Conservation (phyloP, 1,140 invertebrate species). For the Platyura marginata region DNA sequence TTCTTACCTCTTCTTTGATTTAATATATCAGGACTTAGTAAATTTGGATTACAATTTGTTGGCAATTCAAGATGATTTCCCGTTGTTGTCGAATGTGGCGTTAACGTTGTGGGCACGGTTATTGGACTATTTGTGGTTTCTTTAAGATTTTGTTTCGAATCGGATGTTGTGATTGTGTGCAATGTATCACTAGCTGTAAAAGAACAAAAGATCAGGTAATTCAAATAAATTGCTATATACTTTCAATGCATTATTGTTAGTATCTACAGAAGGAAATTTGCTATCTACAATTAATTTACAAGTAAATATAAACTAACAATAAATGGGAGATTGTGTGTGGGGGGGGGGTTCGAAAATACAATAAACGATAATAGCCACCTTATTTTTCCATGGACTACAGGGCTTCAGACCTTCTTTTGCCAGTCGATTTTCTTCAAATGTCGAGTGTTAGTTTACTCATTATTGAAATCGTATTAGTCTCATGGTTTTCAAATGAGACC, state of each 20-base stretch:
- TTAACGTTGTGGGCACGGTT: constrained; percentile 7
- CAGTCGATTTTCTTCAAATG: too few relatives aligned
- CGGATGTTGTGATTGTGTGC: constrained; percentile 22
- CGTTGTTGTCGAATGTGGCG: neutral
- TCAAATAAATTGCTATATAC: too few relatives aligned
- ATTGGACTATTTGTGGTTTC: constrained; percentile 18
- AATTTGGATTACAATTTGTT: constrained; percentile 55
- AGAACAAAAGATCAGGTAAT: too few relatives aligned
- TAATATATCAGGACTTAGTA: constrained; percentile 58
- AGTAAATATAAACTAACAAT: neutral
- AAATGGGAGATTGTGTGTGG: neutral
- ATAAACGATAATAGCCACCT: too few relatives aligned
- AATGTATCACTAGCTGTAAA: neutral
- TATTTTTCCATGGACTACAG: too few relatives aligned
- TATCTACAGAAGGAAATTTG: too few relatives aligned
- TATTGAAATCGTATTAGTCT: too few relatives aligned
- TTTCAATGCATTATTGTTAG: too few relatives aligned
- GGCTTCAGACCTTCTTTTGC: too few relatives aligned
- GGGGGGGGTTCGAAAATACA: too few relatives aligned
- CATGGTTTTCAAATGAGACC: too few relatives aligned
- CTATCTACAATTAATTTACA: neutral
- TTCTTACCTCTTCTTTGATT: constrained; percentile 50
- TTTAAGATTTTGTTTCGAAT: constrained; percentile 22
- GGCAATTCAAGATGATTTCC: constrained; percentile 65
- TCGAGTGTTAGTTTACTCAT: too few relatives aligned